Percentiles rank a stretch among this genome's conserved stretches.
These are phyloP conservation scores for Hoplodrina ambigua DNA, from an alignment of 2,888 invertebrate genomes.

Conservation along the genomic window DNA sequence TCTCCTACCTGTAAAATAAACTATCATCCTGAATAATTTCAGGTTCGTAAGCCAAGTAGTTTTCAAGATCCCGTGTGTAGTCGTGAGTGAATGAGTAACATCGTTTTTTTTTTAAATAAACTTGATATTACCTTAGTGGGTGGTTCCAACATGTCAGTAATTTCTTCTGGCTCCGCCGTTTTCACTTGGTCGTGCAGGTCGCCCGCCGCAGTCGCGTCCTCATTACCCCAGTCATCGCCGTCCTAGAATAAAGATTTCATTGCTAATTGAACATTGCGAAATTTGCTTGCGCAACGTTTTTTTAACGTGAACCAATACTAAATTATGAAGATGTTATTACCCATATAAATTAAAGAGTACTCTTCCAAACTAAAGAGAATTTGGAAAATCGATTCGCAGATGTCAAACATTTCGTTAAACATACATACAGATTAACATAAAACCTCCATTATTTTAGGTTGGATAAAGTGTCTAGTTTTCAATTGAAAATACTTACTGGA, in stretches of 20 bases:
- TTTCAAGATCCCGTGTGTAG: background rate
- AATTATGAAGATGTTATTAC: no score
- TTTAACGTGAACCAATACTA: no score
- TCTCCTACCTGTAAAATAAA: no score
- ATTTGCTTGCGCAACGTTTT: no score
- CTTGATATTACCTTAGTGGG: constrained; percentile 92
- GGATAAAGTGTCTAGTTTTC: background rate
- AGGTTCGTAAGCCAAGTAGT: background rate
- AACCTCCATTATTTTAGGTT: no score
- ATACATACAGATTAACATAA: no score
- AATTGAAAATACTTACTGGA: constrained; percentile 70
- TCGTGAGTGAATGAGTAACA: background rate
- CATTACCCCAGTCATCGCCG: constrained; percentile 84
- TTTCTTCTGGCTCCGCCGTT: constrained; percentile 77
- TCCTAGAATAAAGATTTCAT: constrained; percentile 70
- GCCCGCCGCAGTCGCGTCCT: constrained; percentile 80
- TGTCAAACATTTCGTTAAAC: no score
- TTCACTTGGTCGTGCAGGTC: constrained; percentile 80
- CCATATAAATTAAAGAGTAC: no score
- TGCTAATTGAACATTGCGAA: no score
- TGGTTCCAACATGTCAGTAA: constrained; percentile 91
- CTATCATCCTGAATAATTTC: background rate
- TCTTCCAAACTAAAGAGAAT: no score
- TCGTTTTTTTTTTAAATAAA: no score
- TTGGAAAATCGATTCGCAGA: no score